These are phyloP conservation scores for Amorpha juglandis DNA, from an alignment of 2,888 invertebrate species.

Conservation along the genomic window DNA sequence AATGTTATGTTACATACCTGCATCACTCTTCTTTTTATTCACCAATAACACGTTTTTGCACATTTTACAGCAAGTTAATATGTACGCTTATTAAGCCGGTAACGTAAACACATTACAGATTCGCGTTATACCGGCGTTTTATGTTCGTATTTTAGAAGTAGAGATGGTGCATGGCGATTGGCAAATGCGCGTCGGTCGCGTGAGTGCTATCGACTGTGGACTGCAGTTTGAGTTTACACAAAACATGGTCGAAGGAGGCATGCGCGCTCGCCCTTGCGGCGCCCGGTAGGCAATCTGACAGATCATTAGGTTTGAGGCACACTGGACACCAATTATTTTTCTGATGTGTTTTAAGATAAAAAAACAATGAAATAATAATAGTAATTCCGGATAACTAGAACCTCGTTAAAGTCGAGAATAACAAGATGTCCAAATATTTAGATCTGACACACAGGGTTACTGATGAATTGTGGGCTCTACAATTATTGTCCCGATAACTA, in stretches of 20 bases:
- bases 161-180: constrained; percentile 28
- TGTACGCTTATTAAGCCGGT: constrained; percentile 31
- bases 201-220: constrained; percentile 45
- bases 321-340: not conserved
- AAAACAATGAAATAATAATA: too few species aligned
- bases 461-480: too few species aligned
- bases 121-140: not conserved
- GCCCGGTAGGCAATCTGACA: constrained; percentile 24
- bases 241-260: constrained; percentile 11
- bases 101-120: constrained; percentile 31
- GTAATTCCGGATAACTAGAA: too few species aligned
- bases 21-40: constrained; percentile 62
- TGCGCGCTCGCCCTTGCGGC: constrained; percentile 31
- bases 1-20: constrained; percentile 53
- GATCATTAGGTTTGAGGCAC: constrained; percentile 21
- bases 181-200: constrained; percentile 38
- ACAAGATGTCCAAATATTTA: too few species aligned
- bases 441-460: too few species aligned
- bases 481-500: too few species aligned
- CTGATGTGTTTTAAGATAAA: too few species aligned
- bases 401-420: too few species aligned
- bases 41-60: constrained; percentile 69
- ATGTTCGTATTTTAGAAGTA: not conserved
- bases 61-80: constrained; percentile 52
- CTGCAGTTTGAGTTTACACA: constrained; percentile 14